phyloP scores from a whole-genome alignment of 2,888 invertebrate species.

The Ectemnius continuus region DNA sequence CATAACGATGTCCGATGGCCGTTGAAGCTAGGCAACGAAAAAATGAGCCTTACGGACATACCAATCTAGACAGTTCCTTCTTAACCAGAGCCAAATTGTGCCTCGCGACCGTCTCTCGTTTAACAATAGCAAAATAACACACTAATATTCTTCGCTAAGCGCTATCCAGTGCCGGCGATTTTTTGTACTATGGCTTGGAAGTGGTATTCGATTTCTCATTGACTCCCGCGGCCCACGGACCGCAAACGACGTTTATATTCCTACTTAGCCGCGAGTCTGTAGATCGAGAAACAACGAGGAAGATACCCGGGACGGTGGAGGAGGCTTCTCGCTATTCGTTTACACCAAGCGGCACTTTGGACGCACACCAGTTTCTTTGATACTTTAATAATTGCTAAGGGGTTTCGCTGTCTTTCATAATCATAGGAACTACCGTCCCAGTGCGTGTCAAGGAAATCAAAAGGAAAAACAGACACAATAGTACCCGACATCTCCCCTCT shows the following conservation, averaged over 20 bases:
- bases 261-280: constrained; percentile 46
- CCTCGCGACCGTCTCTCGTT: constrained; percentile 7
- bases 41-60: too few species aligned
- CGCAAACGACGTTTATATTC: constrained; percentile 36
- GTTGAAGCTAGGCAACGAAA: too few species aligned
- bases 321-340: constrained; percentile 55
- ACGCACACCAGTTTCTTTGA: constrained; percentile 38
- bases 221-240: constrained; percentile 39
- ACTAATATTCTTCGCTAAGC: constrained; percentile 37
- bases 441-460: constrained; percentile 29
- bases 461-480: constrained; percentile 43
- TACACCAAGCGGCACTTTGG: constrained; percentile 53
- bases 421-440: constrained; percentile 56
- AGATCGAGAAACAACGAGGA: constrained; percentile 56
- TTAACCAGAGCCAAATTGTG: constrained; percentile 23
- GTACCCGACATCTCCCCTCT: constrained; percentile 33
- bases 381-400: constrained; percentile 64
- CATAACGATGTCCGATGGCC: too few species aligned
- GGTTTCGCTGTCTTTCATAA: constrained; percentile 58
- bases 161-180: constrained; percentile 55
- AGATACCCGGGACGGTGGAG: constrained; percentile 54
- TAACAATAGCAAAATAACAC: constrained; percentile 21
- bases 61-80: background rate
- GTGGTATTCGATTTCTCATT: constrained; percentile 49
- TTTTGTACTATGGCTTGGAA: constrained; percentile 60